Evolutionary conservation across 2,113 vertebrate species (phyloP).

Genomic region (Trichechus manatus): DNA sequence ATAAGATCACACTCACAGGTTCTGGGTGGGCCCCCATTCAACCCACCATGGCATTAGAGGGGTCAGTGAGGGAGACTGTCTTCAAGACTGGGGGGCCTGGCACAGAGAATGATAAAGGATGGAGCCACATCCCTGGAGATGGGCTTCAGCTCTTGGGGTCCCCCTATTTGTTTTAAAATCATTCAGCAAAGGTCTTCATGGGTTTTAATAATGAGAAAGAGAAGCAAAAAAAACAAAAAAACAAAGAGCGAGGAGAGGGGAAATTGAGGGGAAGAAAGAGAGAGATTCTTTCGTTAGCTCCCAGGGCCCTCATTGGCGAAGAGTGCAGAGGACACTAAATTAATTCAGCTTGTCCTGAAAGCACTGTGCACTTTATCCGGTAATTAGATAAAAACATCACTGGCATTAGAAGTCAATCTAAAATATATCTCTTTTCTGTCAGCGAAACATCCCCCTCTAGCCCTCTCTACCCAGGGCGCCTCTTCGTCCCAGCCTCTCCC

Average conservation of each 20-base stretch:
- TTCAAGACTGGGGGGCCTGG: neutral
- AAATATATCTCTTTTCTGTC: constrained; percentile 85
- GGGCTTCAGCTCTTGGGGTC: neutral
- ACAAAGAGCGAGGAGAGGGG: neutral
- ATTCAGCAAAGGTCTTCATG: neutral
- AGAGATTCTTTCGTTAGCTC: neutral
- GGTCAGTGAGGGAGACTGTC: neutral
- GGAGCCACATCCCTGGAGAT: neutral
- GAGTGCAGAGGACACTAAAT: neutral
- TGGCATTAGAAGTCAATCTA: constrained; percentile 68
- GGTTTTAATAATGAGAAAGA: neutral
- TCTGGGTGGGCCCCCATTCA: neutral
- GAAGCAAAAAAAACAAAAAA: neutral
- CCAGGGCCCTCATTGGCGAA: neutral
- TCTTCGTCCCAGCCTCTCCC: neutral
- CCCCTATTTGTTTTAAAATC: neutral
- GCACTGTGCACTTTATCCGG: constrained; percentile 32
- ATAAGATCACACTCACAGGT: neutral
- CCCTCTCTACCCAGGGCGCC: constrained; percentile 82
- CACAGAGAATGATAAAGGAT: neutral
- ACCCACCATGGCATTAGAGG: neutral
- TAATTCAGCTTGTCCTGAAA: constrained; percentile 57
- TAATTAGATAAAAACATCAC: constrained; percentile 81
- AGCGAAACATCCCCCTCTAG: constrained; percentile 82
- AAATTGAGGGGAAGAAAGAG: neutral